Evolutionary conservation across 1,140 invertebrate genomes (phyloP).

Genomic region (Aphaenogaster rudis): DNA sequence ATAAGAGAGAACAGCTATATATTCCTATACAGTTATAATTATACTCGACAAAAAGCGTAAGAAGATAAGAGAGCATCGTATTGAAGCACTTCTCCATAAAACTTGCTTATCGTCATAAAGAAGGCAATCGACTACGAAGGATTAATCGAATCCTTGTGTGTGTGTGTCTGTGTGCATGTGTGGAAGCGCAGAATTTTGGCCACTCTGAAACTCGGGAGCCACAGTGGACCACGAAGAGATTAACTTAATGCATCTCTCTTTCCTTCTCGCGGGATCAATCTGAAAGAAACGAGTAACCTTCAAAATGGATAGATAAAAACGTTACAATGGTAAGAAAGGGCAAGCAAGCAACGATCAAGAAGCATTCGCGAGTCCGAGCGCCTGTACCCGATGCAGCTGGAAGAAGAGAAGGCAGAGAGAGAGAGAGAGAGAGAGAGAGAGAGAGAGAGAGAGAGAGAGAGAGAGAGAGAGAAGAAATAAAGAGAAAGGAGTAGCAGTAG

Average conservation of each 20-base stretch:
- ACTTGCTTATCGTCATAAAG: not conserved
- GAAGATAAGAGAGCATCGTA: not conserved
- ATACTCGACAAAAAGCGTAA: slow-evolving; percentile 3
- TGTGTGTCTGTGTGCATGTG: too few species aligned
- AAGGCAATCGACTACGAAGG: not conserved
- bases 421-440: slow-evolving; percentile 25
- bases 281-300: slow-evolving; percentile 70
- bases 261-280: slow-evolving; percentile 53
- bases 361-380: slow-evolving; percentile 31
- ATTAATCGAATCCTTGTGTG: slow-evolving; percentile 16
- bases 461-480: slow-evolving; percentile 23
- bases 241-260: slow-evolving; percentile 21
- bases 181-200: slow-evolving; percentile 28
- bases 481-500: slow-evolving; percentile 39
- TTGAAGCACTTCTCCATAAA: slow-evolving; percentile 30
- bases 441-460: slow-evolving; percentile 14
- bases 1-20: not conserved
- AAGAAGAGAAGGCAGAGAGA: not conserved
- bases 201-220: slow-evolving; percentile 19
- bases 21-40: slow-evolving; percentile 41
- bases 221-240: not conserved
- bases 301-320: slow-evolving; percentile 72
- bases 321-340: slow-evolving; percentile 73
- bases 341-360: slow-evolving; percentile 31
- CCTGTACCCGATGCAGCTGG: slow-evolving; percentile 31